Percentiles rank a stretch among this genome's conserved stretches.
phyloP scores from a whole-genome alignment of 92 coral and sea anemone species.

The Parazoanthus swiftii region DNA sequence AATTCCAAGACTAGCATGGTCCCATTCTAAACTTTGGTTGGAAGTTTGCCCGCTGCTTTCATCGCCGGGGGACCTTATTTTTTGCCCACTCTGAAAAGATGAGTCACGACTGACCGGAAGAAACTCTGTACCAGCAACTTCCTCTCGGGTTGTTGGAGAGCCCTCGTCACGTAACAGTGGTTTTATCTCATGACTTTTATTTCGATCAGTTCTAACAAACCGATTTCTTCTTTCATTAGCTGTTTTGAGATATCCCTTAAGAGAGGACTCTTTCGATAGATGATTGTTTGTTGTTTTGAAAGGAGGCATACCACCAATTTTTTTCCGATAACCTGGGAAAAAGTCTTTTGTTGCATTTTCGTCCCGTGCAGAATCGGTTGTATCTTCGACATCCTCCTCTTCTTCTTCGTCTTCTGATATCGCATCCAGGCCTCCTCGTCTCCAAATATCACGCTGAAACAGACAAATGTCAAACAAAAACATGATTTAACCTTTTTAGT shows the following conservation, averaged over 20 bases:
- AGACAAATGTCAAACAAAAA: neutral
- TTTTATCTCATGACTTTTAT: conserved; percentile 14
- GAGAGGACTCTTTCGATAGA: neutral
- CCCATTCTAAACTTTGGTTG: conserved; percentile 37
- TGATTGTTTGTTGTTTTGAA: conserved; percentile 37
- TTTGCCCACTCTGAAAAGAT: conserved; percentile 2
- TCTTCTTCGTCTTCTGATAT: conserved; percentile 88
- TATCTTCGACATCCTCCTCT: conserved; percentile 61
- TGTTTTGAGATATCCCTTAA: conserved; percentile 17
- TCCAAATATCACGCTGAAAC: conserved; percentile 77
- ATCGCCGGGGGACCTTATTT: neutral
- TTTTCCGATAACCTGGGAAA: neutral
- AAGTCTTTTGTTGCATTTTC: conserved; percentile 10
- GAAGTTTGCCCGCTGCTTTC: conserved; percentile 24
- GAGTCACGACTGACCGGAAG: neutral
- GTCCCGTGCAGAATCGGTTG: conserved; percentile 40
- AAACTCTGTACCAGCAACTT: neutral
- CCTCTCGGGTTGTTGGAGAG: neutral
- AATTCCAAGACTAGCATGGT: conserved; percentile 25
- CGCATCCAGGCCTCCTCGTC: conserved; percentile 82
- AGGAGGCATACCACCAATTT: conserved; percentile 5
- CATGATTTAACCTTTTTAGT: too few relatives aligned
- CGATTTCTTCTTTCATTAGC: conserved; percentile 37
- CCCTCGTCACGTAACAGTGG: conserved; percentile 9
- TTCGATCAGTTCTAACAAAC: neutral